Evolutionary conservation across 2,888 invertebrate genomes (phyloP), one percentile per base, ranked within the genome.

Genomic region (Ditylenchus weischeri): DNA sequence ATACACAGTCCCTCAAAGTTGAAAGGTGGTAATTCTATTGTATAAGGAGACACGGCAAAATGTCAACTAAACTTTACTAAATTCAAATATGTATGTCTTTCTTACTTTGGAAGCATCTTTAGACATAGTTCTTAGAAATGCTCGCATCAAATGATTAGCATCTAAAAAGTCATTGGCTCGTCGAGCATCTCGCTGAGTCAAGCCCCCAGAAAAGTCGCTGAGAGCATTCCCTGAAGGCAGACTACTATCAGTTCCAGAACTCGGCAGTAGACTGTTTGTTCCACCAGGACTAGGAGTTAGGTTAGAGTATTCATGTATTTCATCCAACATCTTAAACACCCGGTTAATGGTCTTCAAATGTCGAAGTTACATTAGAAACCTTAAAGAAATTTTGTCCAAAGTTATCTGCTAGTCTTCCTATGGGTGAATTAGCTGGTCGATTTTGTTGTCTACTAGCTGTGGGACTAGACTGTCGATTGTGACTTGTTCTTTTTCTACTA

Each of bases 61-160:
- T n/a, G n/a, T n/a, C n/a, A n/a, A n/a, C n/a, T n/a, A n/a, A n/a
- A n/a, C n/a, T n/a, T n/a, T n/a, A n/a, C n/a, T n/a, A n/a, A n/a
- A n/a, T n/a, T n/a, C n/a, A n/a, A n/a, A n/a, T n/a, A n/a, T n/a
- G n/a, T n/a, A n/a, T n/a, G n/a, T 57, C 21, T 29, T 15, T 23
- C 59, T 43, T 23, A 66, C 66, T 21, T 67, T 67, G n/a, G 59
- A 60, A 7, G 66, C 19, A 50, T 71, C 58, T 66, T 62, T 62
- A 64, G 65, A 64, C 61, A 77, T 75, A 1, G 78, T 69, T 63
- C 75, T 73, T 64, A 79, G 75, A 67, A 78, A 79, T 11, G 76
- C 76, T 36, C 75, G 71, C 79, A 79, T 79, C 60, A 79, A 48
- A 36, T 51, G 35, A 36, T 67, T 67, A 35, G 67, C 63, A n/a